Base-by-base conservation (phyloP, 2,888 invertebrate genomes). In the Oscheius sp. region DNA sequence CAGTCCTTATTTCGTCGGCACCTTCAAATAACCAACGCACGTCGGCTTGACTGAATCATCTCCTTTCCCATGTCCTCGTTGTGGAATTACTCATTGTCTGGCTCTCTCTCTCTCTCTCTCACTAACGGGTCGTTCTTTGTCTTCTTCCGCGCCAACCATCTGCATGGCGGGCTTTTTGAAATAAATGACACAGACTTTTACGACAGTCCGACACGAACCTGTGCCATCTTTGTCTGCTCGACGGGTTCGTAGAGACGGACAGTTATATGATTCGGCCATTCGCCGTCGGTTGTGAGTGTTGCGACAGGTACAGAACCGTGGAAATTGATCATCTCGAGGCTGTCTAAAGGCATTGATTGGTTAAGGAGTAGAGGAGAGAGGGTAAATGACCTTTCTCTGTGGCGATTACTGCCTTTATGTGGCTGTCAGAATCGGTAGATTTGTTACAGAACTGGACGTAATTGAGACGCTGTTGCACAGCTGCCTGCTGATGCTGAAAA, bases 141-240 rank as follows among this genome's bases (percentile, higher is more conserved):
- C 47, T 24, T 3, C 20, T 22, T 8, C 14, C 36, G 36, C 36
- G 36, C 36, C n/a, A n/a, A n/a, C n/a, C n/a, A n/a, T n/a, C 41
- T 26, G 9, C 4, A 22, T n/a, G 50, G 41, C 38, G 57, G 36
- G 32, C 36, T 9, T 32, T 38, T 56, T 30, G 24, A 26, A 14
- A 47, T n/a, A 50, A 28, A 28, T 50, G 20, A 54, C 33, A 17
- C 22, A 6, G 26, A 24, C 32, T n/a, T 14, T 32, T 14, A 24
- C 8, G 20, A 22, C 20, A n/a, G 36, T 57, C 38, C 38, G 24
- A 12, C 22, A 50, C 51, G 17, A 20, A 67, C 67, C 59, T 67
- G 67, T 3, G 67, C 67, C 57, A 57, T 59, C 14, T 59, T 57
- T n/a, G 59, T 67, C 51, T 38, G 36, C 49, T 67, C 67, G 28